These are phyloP conservation scores for Phataginus tetradactyla DNA, from an alignment of 2,797 vertebrate species.

Conservation along the genomic window DNA sequence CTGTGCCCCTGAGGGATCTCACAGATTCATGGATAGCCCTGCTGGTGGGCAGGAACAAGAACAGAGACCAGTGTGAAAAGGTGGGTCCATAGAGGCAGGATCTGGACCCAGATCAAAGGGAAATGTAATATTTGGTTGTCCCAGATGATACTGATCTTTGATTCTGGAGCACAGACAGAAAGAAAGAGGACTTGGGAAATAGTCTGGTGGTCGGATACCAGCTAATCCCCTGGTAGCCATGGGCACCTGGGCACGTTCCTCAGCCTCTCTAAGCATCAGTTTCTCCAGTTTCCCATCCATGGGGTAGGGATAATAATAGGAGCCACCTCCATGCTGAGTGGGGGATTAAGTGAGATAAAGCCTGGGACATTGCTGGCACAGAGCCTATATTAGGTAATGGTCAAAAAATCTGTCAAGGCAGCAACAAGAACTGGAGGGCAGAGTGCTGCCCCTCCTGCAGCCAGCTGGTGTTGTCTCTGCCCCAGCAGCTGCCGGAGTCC, in stretches of 20 bases:
- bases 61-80: neutral
- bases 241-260: neutral
- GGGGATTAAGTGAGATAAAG: neutral
- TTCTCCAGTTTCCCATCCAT: neutral
- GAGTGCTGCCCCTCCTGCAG: neutral
- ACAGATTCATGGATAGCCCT: neutral
- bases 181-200: neutral
- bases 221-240: neutral
- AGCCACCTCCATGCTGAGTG: neutral
- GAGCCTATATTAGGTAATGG: neutral
- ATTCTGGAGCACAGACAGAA: neutral
- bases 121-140: neutral
- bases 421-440: neutral
- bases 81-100: neutral
- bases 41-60: neutral
- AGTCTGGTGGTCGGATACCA: neutral
- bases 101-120: neutral
- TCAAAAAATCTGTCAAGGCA: constrained; percentile 25
- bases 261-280: neutral
- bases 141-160: neutral
- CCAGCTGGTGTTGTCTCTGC: constrained; percentile 27
- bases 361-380: neutral
- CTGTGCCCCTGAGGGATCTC: neutral
- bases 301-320: neutral
- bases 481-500: constrained; percentile 29